Base-by-base conservation (phyloP, 2,888 invertebrate species). In the Argynnis bischoffii region DNA sequence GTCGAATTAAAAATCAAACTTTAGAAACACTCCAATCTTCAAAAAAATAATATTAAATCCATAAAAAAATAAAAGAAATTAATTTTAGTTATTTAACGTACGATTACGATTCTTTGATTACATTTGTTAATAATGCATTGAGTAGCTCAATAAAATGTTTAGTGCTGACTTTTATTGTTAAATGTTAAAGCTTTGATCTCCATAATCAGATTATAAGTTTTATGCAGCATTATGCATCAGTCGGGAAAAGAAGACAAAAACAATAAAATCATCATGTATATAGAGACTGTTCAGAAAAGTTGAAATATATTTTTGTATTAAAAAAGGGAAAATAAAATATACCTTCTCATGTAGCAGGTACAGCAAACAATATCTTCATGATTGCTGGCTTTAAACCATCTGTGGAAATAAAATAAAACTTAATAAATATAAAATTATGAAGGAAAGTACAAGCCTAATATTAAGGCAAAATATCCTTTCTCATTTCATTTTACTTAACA, bases 231-330 rank as follows among this genome's bases (percentile, higher is more conserved):
- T 86, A 88, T 90, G 73, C 75, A 75, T 91, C 90, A 86, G 91
- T 87, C 89, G 90, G 90, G 90, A 91, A 90, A 91, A 91, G 90
- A 90, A 90, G 91, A 90, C 90, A 88, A 88, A 83, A 82, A 76
- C 15, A 64, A 70, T 76, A 66, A 67, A 81, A 78, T 86, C 85
- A 85, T 85, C 85, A 85, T 78, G 63, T 63, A 55, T 57, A 18
- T 18, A 26, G 15, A n/a, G 6, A 48, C 5, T 26, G 15, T 13
- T 1, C 35, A 41, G 2, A 41, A 11, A n/a, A 13, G 18, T 31
- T 1, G 1, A 31, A 26, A 31, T 21, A 47, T 15, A 21, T 4
- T 14, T 4, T 48, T 13, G n/a, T n/a, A 26, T 1, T 8, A 1
- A 26, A 31, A 59, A 11, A 6, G 3, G 16, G n/a, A 31, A 0